These are phyloP conservation scores for Enteromius mattozi DNA, from an alignment of 2,797 vertebrate species.

Conservation along the genomic window DNA sequence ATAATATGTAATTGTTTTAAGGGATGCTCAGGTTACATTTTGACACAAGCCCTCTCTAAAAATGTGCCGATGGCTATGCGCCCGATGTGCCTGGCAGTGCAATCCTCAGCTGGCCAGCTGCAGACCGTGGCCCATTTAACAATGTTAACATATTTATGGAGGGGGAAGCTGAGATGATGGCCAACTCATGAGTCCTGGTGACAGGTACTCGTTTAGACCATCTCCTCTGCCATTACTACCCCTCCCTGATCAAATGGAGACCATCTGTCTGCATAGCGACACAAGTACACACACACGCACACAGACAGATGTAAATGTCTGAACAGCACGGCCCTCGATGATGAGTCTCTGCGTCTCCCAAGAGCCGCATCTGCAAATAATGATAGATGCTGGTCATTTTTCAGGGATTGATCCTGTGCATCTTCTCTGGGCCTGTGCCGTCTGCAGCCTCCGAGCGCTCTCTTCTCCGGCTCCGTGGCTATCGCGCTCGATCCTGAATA, in stretches of 20 bases:
- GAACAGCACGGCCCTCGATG: slow-evolving; percentile 51
- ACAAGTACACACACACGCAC: slow-evolving; percentile 41
- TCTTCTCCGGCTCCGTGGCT: slow-evolving; percentile 36
- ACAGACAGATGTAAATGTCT: slow-evolving; percentile 65
- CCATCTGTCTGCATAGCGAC: slow-evolving; percentile 72
- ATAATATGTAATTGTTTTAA: slow-evolving; percentile 22
- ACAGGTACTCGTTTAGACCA: slow-evolving; percentile 66
- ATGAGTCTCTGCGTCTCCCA: slow-evolving; percentile 59
- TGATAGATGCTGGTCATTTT: slow-evolving; percentile 70
- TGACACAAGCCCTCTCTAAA: slow-evolving; percentile 24
- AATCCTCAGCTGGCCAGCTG: slow-evolving; percentile 27
- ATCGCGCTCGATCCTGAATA: slow-evolving; percentile 32
- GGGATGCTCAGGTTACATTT: slow-evolving; percentile 23
- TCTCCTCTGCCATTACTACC: slow-evolving; percentile 67
- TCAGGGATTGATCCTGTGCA: slow-evolving; percentile 64
- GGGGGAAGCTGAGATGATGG: slow-evolving; percentile 57
- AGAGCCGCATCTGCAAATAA: slow-evolving; percentile 64
- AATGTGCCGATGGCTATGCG: neutral
- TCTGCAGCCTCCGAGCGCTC: slow-evolving; percentile 22
- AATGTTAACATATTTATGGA: slow-evolving; percentile 68
- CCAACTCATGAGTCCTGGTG: slow-evolving; percentile 65
- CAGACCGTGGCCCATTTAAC: slow-evolving; percentile 63
- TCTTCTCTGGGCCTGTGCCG: slow-evolving; percentile 60
- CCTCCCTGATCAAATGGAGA: slow-evolving; percentile 72
- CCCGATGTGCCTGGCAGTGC: slow-evolving; percentile 10